These are phyloP conservation scores for Podarcis siculus DNA, from an alignment of 2,797 vertebrate genomes.

Conservation along the genomic window DNA sequence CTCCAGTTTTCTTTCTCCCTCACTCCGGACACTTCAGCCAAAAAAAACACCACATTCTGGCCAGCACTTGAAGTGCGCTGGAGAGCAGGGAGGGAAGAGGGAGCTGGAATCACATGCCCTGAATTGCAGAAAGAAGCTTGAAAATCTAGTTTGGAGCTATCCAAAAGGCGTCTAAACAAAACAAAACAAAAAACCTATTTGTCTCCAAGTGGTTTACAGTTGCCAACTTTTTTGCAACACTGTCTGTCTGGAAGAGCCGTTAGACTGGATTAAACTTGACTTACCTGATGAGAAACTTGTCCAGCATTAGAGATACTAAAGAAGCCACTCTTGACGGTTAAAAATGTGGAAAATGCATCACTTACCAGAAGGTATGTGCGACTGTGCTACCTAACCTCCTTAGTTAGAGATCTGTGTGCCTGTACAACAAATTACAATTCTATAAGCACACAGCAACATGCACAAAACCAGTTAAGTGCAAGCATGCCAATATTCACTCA, in stretches of 20 bases:
- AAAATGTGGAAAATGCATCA: neutral
- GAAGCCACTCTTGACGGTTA: neutral
- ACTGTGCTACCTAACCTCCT: neutral
- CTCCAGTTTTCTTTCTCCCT: too few relatives aligned
- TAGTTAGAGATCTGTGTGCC: neutral
- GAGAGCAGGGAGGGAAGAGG: neutral
- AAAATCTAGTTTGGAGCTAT: conserved; percentile 28
- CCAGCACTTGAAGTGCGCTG: neutral
- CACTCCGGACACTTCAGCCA: neutral
- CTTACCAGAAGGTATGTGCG: neutral
- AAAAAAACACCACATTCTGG: neutral
- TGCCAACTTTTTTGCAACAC: neutral
- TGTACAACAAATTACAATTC: neutral
- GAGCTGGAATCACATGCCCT: neutral
- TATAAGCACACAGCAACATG: neutral
- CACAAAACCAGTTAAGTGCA: neutral
- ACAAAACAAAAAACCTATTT: neutral
- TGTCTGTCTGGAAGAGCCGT: neutral
- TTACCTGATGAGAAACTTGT: neutral
- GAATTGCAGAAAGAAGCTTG: neutral
- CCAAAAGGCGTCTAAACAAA: neutral
- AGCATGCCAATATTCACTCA: neutral
- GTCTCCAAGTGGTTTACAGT: neutral
- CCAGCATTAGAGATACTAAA: neutral
- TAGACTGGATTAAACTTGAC: neutral